Evolutionary conservation across 2,113 vertebrate genomes (phyloP), one percentile per base, ranked within the genome.

Genomic region (Picathartes gymnocephalus): DNA sequence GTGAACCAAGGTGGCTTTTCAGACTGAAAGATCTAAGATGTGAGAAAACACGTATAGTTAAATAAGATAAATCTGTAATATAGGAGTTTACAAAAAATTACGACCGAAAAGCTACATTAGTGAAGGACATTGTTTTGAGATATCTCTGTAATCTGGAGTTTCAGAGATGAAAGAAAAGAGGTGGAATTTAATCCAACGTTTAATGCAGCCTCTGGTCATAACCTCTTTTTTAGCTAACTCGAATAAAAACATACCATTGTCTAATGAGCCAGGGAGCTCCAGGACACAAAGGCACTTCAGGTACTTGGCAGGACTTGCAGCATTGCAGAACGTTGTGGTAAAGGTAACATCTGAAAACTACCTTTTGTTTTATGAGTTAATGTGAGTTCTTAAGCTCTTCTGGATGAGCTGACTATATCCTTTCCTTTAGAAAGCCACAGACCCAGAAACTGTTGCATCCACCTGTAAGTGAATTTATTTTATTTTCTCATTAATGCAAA

Each of bases 201-300:
- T 31, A 42, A 76, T 8, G 7, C 7, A 71, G 12, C 18, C 28
- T 24, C 18, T 64, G 53, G 39, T 28, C 3, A 4, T 53, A 39
- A 13, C 13, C 18, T 48, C 18, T 56, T 27, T 27, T 65, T 69
- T 71, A 85, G 20, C 27, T 27, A 68, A n/a, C 4, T 22, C 0
- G 0, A 15, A 39, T 35, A 35, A 50, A 62, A 81, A 68, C 2
- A 15, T 11, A 37, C 3, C 1, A 2, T 10, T 40, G 14, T 68
- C 8, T 57, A 33, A 11, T 1, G 1, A 79, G 24, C 6, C 13
- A 76, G 27, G 18, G 5, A 24, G 12, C 16, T 92, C 14, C 35
- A 54, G 50, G 24, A 40, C 23, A 71, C 13, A 72, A 30, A 45
- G 17, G 6, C 7, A n/a, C 22, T 73, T 84, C 60, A 65, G 28